Percentiles rank a stretch among this genome's conserved stretches.
Conservation (phyloP, 2,113 vertebrate species). For the Alexandromys fortis region DNA sequence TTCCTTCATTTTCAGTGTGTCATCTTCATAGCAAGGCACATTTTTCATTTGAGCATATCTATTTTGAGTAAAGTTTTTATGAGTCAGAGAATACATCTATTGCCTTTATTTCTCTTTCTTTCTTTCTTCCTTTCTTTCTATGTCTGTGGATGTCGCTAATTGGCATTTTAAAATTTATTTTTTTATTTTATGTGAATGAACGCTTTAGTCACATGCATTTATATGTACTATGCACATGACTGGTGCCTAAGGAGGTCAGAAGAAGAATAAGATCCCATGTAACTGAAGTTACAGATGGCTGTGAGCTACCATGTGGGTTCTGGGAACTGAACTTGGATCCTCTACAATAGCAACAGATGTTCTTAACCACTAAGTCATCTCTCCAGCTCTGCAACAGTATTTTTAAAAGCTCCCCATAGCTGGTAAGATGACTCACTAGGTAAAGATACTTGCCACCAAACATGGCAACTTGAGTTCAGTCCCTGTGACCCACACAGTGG, state of each 20-base stretch:
- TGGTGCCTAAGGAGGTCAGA: background rate
- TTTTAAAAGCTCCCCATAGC: background rate
- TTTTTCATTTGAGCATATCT: background rate
- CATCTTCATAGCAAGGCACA: background rate
- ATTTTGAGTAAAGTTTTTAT: conserved; percentile 9
- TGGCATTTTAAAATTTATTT: background rate
- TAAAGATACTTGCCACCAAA: background rate
- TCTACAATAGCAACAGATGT: background rate
- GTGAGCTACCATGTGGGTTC: no score
- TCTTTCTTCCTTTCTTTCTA: background rate
- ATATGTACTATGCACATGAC: background rate
- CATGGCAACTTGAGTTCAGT: background rate
- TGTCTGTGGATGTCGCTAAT: background rate
- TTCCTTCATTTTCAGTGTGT: background rate
- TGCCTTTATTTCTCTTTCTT: background rate
- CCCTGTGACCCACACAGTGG: background rate
- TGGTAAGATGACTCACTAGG: background rate
- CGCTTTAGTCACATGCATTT: no score
- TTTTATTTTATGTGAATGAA: background rate
- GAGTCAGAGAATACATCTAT: background rate
- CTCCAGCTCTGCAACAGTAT: background rate
- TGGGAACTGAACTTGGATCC: background rate
- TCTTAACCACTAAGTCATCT: background rate
- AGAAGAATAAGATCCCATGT: background rate
- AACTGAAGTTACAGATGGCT: background rate